Conservation (phyloP, 2,113 vertebrate species). For the Lutjanus erythropterus region DNA sequence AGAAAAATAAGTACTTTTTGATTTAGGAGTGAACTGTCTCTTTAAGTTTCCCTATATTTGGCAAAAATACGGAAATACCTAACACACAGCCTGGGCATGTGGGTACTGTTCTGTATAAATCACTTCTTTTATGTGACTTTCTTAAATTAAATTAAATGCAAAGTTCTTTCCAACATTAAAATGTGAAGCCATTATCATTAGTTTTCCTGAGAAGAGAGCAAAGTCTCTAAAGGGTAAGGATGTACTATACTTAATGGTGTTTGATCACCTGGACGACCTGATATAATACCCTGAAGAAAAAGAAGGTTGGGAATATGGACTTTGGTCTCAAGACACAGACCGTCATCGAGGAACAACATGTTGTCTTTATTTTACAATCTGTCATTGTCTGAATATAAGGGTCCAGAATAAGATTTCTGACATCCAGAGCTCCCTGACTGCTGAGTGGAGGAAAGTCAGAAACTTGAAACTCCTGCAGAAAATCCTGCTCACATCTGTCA, state of each 20-base stretch:
- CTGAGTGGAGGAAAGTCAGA: not conserved
- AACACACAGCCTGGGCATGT: too few species aligned
- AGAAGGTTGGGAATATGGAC: constrained; percentile 7
- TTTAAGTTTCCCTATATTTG: too few species aligned
- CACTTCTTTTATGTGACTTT: not conserved
- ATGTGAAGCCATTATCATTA: not conserved
- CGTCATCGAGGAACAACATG: not conserved
- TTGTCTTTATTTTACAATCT: not conserved
- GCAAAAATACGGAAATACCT: too few species aligned
- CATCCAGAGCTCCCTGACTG: not conserved
- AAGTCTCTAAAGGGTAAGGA: not conserved
- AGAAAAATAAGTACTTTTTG: too few species aligned
- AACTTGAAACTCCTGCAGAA: not conserved
- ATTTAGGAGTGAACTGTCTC: too few species aligned
- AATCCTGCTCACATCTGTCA: constrained; percentile 11
- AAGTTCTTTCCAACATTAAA: not conserved
- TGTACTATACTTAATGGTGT: not conserved
- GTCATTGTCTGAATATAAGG: not conserved
- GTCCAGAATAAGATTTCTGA: not conserved
- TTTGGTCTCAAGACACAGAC: not conserved
- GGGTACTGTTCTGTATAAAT: too few species aligned
- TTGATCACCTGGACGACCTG: not conserved
- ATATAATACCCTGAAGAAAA: not conserved
- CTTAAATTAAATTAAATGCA: constrained; percentile 5
- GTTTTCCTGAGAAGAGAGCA: not conserved